These are phyloP conservation scores for Oncorhynchus masou DNA, from an alignment of 2,113 vertebrate species.

Conservation along the genomic window DNA sequence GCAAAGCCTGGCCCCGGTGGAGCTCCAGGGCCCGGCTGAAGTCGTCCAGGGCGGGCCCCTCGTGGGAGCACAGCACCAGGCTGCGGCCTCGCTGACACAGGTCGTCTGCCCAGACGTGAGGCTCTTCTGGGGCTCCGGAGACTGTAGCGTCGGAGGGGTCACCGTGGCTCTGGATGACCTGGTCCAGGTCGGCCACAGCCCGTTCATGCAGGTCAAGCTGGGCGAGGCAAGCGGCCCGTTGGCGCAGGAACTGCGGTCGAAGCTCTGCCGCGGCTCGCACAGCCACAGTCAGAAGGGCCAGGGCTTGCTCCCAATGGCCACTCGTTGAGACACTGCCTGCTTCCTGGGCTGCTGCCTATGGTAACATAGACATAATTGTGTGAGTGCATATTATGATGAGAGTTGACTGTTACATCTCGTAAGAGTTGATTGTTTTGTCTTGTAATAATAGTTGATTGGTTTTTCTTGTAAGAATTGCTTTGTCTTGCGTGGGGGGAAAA, in stretches of 20 bases:
- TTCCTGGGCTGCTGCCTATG: slow-evolving; percentile 80
- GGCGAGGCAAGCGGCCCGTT: slow-evolving; percentile 76
- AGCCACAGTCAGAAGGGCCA: slow-evolving; percentile 80
- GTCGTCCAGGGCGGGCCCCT: slow-evolving; percentile 74
- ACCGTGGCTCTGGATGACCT: slow-evolving; percentile 66
- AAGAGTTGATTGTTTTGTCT: too few relatives aligned
- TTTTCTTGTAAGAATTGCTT: too few relatives aligned
- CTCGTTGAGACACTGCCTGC: slow-evolving; percentile 52
- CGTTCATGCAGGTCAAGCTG: slow-evolving; percentile 70
- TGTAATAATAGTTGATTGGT: not conserved
- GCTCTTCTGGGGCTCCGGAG: slow-evolving; percentile 32
- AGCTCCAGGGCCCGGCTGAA: slow-evolving; percentile 79
- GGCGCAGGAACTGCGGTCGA: slow-evolving; percentile 68
- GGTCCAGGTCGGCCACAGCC: slow-evolving; percentile 80
- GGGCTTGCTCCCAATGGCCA: slow-evolving; percentile 46
- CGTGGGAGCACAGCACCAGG: slow-evolving; percentile 70
- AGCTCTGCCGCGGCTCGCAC: slow-evolving; percentile 59
- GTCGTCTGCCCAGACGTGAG: slow-evolving; percentile 67
- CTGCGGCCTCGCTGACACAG: slow-evolving; percentile 79
- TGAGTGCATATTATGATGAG: not conserved
- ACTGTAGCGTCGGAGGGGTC: not conserved
- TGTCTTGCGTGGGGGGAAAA: too few relatives aligned
- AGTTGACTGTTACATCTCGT: too few relatives aligned
- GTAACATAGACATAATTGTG: not conserved
- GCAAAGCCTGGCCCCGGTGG: slow-evolving; percentile 65